Conservation (phyloP, 2,888 invertebrate genomes). For the Pyrocoelia pectoralis region DNA sequence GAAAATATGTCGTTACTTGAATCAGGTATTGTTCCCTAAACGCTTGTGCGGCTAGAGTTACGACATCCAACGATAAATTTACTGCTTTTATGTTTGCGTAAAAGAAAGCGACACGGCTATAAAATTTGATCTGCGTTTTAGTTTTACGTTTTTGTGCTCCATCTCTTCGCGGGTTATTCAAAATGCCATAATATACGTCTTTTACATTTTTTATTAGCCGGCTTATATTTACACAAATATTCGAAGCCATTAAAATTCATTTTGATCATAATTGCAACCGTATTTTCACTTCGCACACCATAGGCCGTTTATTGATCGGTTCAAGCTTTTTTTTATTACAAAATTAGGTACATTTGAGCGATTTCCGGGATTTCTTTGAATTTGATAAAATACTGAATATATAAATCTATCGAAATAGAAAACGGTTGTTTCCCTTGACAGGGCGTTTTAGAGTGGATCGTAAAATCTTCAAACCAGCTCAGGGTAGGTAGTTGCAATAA, state of each 20-base stretch:
- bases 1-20: conserved; percentile 60
- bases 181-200: conserved; percentile 49
- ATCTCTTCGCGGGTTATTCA: conserved; percentile 58
- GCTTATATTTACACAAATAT: conserved; percentile 9
- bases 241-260: background rate
- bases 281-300: too few species aligned
- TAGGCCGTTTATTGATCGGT: too few species aligned
- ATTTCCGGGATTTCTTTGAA: background rate
- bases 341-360: background rate
- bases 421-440: conserved; percentile 33
- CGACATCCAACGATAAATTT: conserved; percentile 49
- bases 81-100: conserved; percentile 38
- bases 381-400: conserved; percentile 17
- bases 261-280: background rate
- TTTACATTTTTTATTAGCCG: conserved; percentile 25
- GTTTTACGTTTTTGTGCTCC: conserved; percentile 35
- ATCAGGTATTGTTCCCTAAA: conserved; percentile 51
- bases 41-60: conserved; percentile 50
- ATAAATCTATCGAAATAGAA: conserved; percentile 31
- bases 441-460: conserved; percentile 38
- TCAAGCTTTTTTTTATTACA: too few species aligned
- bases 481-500: conserved; percentile 59
- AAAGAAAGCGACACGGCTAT: conserved; percentile 41
- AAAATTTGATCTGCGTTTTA: conserved; percentile 40
- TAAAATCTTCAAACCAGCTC: conserved; percentile 46